phyloP scores from a whole-genome alignment of 2,113 vertebrate genomes.

The Probosciger aterrimus region DNA sequence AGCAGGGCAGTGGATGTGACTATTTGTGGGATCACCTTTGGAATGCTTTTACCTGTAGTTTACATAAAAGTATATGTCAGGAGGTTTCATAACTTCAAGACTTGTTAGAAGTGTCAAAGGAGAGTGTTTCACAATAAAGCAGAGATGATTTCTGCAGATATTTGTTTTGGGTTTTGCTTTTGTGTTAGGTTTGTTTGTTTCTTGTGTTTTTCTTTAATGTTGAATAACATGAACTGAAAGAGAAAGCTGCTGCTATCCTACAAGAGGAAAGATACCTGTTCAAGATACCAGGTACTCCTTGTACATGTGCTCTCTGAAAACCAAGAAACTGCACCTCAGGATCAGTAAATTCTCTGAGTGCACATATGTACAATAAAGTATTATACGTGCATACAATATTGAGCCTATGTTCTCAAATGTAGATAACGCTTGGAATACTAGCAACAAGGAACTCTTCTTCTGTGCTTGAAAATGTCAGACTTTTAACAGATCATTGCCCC shows the following conservation, averaged over 20 bases:
- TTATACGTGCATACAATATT: background rate
- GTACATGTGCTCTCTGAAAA: background rate
- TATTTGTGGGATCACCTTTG: background rate
- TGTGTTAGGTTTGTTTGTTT: background rate
- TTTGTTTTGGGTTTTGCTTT: background rate
- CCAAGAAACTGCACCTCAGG: background rate
- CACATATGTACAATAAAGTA: background rate
- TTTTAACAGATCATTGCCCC: background rate
- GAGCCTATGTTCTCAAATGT: background rate
- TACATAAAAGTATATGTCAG: background rate
- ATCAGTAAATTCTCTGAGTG: background rate
- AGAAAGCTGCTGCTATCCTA: background rate
- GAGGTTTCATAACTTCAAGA: background rate
- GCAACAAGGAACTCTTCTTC: background rate
- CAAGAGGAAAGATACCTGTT: background rate
- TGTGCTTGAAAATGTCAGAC: background rate
- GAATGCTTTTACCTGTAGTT: background rate
- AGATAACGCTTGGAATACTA: background rate
- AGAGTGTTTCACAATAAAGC: background rate
- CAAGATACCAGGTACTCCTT: background rate
- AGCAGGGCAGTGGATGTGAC: background rate
- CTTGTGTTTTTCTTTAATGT: background rate
- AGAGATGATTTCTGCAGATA: background rate
- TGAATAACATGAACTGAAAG: constrained; percentile 27
- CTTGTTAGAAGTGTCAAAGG: constrained; percentile 16